Base-by-base conservation (phyloP, 2,888 invertebrate genomes). In the Oeneis ivallda region DNA sequence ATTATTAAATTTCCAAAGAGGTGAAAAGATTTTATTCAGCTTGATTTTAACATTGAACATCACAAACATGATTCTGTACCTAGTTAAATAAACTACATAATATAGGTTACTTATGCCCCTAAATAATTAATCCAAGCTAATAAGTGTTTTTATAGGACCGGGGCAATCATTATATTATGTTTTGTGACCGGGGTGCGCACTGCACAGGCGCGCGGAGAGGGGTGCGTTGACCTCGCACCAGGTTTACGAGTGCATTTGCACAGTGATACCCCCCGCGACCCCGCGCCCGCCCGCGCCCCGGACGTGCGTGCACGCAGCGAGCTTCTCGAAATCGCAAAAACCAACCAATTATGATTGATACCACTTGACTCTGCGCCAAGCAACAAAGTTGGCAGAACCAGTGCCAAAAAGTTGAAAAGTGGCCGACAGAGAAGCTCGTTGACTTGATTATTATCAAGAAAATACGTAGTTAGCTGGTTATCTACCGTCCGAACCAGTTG, bases 241-340 rank as follows among this genome's bases (percentile, higher is more conserved):
- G 84, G 85, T 89, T 89, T 87, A 88, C 86, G 89, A 89, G 86
- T 89, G 89, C 89, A 88, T 89, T 89, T 89, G 89, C 89, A 85
- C 88, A 88, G 89, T 88, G 89, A 89, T 88, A 89, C 85, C 86
- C 86, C 84, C 81, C 79, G 76, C 72, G 77, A 57, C 71, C 67
- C 34, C 68, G 56, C 67, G 67, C 65, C 73, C 60, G 57, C 65
- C 56, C 64, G 49, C 41, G 57, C 68, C 65, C 72, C 65, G 66
- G 71, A 68, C 71, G 68, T 76, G 74, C 86, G 86, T 83, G 84
- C 83, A 84, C 87, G 88, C 89, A 85, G 79, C 78, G 72, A 74
- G 76, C 75, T 78, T 81, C 82, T 79, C 75, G 77, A 84, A 84
- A 81, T 81, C 81, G 82, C 84, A 83, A 86, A 86, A 86, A 82